Conservation (phyloP, 2,888 invertebrate genomes). For the Omphaloscelis lunosa region DNA sequence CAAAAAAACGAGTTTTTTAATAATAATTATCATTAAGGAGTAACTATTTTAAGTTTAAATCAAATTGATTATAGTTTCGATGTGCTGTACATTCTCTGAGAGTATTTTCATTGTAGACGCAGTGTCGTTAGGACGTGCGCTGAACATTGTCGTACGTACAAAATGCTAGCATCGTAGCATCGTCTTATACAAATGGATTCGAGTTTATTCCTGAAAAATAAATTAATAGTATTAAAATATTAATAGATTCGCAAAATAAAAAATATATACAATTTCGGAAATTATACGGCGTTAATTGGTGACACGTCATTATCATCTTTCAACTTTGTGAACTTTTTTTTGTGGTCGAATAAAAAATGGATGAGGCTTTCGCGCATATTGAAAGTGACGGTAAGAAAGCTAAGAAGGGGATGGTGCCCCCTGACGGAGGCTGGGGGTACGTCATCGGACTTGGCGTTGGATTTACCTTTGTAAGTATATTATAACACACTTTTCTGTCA, state of each 20-base stretch:
- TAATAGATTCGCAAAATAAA: not conserved
- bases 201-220: constrained; percentile 5
- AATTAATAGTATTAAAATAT: constrained; percentile 9
- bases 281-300: not conserved
- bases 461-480: constrained; percentile 93
- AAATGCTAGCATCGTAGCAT: constrained; percentile 51
- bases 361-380: constrained; percentile 87
- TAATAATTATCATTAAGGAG: constrained; percentile 20
- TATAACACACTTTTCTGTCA: not conserved
- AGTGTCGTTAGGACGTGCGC: constrained; percentile 72
- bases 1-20: constrained; percentile 25
- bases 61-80: constrained; percentile 45
- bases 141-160: constrained; percentile 39
- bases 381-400: constrained; percentile 68
- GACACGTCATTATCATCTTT: not conserved
- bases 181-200: constrained; percentile 21
- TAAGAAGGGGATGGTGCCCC: constrained; percentile 84
- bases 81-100: constrained; percentile 45
- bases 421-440: constrained; percentile 96
- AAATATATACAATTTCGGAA: not conserved
- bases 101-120: constrained; percentile 70
- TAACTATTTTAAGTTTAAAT: constrained; percentile 31
- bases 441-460: constrained; percentile 93
- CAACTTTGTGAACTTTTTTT: constrained; percentile 18
- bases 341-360: constrained; percentile 75